Base-by-base conservation (phyloP, 2,888 invertebrate species). In the Automeris io region DNA sequence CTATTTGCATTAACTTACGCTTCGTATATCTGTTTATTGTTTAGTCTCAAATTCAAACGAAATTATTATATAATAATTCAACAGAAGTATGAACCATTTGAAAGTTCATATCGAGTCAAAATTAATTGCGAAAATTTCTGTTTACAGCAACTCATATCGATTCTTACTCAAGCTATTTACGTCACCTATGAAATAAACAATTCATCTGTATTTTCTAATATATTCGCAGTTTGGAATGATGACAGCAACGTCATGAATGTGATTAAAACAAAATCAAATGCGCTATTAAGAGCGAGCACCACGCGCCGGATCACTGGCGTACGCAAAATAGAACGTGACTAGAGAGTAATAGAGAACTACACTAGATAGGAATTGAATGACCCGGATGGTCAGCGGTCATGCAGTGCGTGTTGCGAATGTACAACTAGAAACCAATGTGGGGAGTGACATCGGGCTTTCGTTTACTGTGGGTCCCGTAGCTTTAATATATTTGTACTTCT, bases 401-500 rank as follows among this genome's bases (percentile, higher is more conserved):
- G 51, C 22, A 33, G 19, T n/a, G 35, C 70, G 73, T 70, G 76
- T 54, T 42, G 46, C 18, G 77, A 66, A 77, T 76, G 41, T 40
- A 37, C 45, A 61, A 48, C 31, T 35, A 43, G 31, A 29, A 16
- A 8, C 23, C 16, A 26, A 31, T n/a, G 13, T 37, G 18, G 19
- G 16, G 23, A 23, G 34, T 22, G 13, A 26, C 23, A 18, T 21
- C 23, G 22, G 37, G 29, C 18, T 4, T 13, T 16, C 13, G 8
- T 7, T 4, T 2, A 9, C 11, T 26, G 13, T 26, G 26, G 13
- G 7, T 26, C 16, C 16, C 6, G 16, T 21, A 33, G 19, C 18
- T 18, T 19, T 3, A 8, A n/a, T n/a, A n/a, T n/a, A n/a, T n/a
- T n/a, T n/a, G n/a, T n/a, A n/a, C n/a, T n/a, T n/a, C n/a, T n/a